Evolutionary conservation across 1,140 invertebrate genomes (phyloP).

Genomic region (Idris sp.): DNA sequence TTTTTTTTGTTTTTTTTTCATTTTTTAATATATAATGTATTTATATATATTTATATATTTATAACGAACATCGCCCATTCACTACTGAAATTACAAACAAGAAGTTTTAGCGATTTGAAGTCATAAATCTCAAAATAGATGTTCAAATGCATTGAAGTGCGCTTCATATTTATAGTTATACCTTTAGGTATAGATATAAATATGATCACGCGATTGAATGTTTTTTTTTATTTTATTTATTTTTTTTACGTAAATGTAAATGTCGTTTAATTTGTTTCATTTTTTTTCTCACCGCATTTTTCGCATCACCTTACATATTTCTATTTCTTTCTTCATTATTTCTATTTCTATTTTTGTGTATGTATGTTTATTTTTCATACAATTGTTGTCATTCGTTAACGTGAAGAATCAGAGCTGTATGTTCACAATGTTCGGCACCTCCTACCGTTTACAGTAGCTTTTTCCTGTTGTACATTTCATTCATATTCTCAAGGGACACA

Average conservation of each 20-base stretch:
- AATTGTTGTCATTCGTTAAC: conserved; percentile 36
- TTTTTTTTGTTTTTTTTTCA: conserved; percentile 64
- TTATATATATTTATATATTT: conserved; percentile 77
- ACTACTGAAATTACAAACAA: conserved; percentile 78
- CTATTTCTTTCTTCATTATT: conserved; percentile 20
- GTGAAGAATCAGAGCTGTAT: conserved; percentile 57
- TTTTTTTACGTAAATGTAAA: conserved; percentile 8
- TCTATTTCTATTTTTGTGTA: conserved; percentile 3
- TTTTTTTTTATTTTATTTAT: too few relatives aligned
- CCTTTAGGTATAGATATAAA: conserved; percentile 27
- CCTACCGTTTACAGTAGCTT: conserved; percentile 68
- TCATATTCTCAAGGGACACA: conserved; percentile 73
- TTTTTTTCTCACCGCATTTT: neutral
- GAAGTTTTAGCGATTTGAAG: conserved; percentile 64
- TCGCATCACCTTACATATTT: conserved; percentile 16
- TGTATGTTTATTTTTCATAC: conserved; percentile 35
- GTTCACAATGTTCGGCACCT: conserved; percentile 71
- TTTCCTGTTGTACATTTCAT: conserved; percentile 69
- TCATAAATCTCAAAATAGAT: conserved; percentile 71
- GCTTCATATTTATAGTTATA: conserved; percentile 16
- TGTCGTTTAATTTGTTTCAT: conserved; percentile 43
- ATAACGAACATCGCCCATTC: conserved; percentile 78
- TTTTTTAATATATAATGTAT: conserved; percentile 71
- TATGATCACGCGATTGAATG: neutral
- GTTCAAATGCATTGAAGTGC: conserved; percentile 70